These are phyloP conservation scores for Gadopsis bispinosus DNA, from an alignment of 2,797 vertebrate species.

Conservation along the genomic window DNA sequence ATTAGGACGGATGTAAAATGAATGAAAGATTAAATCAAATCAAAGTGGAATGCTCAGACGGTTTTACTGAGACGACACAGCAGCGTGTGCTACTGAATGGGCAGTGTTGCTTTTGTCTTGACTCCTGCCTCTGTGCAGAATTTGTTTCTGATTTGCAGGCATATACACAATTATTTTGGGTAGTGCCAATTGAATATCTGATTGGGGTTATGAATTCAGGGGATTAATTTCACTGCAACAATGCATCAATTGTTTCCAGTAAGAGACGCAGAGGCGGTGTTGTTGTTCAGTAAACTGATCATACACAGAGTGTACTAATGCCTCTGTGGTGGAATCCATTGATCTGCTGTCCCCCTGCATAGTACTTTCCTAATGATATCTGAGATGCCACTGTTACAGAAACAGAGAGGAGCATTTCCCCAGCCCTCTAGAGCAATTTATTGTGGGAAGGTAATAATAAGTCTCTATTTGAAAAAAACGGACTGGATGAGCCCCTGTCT, in stretches of 20 bases:
- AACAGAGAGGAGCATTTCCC: constrained; percentile 76
- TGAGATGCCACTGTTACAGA: constrained; percentile 88
- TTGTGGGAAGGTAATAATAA: constrained; percentile 90
- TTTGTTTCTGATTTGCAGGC: constrained; percentile 81
- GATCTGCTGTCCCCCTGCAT: constrained; percentile 88
- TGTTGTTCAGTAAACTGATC: constrained; percentile 91
- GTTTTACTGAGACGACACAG: constrained; percentile 70
- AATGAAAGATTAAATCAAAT: constrained; percentile 71
- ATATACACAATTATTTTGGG: constrained; percentile 80
- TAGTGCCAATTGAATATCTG: constrained; percentile 89
- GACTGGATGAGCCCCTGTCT: constrained; percentile 75
- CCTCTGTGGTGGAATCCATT: constrained; percentile 88
- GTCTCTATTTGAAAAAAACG: constrained; percentile 84
- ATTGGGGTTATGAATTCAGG: constrained; percentile 92
- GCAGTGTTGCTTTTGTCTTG: constrained; percentile 46
- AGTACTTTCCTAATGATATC: constrained; percentile 88
- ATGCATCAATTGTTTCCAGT: constrained; percentile 92
- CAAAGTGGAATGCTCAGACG: constrained; percentile 53
- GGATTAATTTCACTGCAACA: constrained; percentile 93
- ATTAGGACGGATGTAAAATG: constrained; percentile 41
- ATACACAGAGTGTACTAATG: constrained; percentile 87
- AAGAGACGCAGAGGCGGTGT: constrained; percentile 83
- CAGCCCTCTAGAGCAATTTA: constrained; percentile 83
- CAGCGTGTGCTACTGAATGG: constrained; percentile 59
- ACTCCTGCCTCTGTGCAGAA: constrained; percentile 50